Evolutionary conservation across 2,113 vertebrate species (phyloP).

Genomic region (Scytalopus superciliaris): DNA sequence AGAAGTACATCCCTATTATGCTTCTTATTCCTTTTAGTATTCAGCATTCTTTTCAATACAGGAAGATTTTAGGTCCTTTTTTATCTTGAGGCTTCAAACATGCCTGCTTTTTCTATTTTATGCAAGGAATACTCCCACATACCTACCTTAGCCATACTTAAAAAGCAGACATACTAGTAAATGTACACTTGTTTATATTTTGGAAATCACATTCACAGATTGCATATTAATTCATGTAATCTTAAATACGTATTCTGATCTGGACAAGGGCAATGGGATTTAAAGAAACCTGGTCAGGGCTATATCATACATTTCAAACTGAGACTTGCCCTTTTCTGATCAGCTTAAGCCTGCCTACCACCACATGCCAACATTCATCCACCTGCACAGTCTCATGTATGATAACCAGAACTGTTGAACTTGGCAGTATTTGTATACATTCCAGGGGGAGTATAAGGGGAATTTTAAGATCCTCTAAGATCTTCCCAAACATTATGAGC

Average conservation of each 20-base stretch:
- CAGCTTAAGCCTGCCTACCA: rapidly evolving
- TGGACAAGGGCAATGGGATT: background rate
- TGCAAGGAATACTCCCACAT: background rate
- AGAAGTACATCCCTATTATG: background rate
- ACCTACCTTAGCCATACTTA: background rate
- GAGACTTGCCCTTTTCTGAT: background rate
- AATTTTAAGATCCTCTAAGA: background rate
- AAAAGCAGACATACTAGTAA: background rate
- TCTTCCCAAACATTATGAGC: background rate
- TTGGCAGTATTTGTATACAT: background rate
- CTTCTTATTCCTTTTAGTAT: background rate
- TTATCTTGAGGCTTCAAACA: background rate
- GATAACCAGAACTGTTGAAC: background rate
- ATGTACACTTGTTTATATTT: background rate
- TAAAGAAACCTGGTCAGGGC: background rate
- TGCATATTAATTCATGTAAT: background rate
- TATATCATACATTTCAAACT: background rate
- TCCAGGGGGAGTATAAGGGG: background rate
- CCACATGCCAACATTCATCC: rapidly evolving
- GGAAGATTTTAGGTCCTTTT: background rate
- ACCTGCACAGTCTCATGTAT: rapidly evolving
- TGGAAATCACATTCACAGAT: background rate
- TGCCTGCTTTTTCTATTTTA: background rate
- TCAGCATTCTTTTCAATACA: background rate
- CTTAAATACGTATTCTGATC: background rate